Percentiles rank a stretch among this genome's conserved stretches.
phyloP scores from a whole-genome alignment of 2,797 vertebrate genomes.

The Phylloscopus collybita region DNA sequence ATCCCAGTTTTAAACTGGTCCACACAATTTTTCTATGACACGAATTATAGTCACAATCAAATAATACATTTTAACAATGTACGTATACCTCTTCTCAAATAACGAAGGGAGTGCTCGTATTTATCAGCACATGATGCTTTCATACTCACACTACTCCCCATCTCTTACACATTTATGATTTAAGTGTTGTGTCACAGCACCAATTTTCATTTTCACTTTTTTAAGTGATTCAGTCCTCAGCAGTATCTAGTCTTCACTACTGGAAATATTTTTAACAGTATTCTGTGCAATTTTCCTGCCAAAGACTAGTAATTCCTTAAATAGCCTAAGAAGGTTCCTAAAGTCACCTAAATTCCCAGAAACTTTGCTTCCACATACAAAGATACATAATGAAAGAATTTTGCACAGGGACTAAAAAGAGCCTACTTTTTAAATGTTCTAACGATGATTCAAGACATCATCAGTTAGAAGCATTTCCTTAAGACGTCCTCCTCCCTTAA shows the following conservation, averaged over 20 bases:
- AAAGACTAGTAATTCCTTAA: background rate
- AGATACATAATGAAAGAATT: background rate
- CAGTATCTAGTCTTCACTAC: background rate
- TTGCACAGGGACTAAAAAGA: background rate
- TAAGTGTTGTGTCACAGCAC: background rate
- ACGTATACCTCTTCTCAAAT: background rate
- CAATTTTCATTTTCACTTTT: background rate
- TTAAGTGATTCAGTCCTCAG: background rate
- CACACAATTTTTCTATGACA: background rate
- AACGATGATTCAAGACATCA: conserved; percentile 36
- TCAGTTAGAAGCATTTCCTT: background rate
- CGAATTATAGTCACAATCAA: background rate
- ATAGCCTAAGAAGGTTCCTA: background rate
- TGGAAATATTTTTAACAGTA: background rate
- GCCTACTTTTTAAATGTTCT: background rate
- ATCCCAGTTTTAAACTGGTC: background rate
- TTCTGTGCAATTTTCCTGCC: background rate
- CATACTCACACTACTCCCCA: background rate
- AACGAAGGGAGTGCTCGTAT: background rate
- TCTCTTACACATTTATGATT: background rate
- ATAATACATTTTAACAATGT: accelerated
- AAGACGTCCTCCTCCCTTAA: background rate
- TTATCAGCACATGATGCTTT: background rate
- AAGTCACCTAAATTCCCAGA: background rate
- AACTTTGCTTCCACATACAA: background rate